These are phyloP conservation scores for Paratrypauchen microcephalus DNA, from an alignment of 2,797 vertebrate genomes.

Conservation along the genomic window DNA sequence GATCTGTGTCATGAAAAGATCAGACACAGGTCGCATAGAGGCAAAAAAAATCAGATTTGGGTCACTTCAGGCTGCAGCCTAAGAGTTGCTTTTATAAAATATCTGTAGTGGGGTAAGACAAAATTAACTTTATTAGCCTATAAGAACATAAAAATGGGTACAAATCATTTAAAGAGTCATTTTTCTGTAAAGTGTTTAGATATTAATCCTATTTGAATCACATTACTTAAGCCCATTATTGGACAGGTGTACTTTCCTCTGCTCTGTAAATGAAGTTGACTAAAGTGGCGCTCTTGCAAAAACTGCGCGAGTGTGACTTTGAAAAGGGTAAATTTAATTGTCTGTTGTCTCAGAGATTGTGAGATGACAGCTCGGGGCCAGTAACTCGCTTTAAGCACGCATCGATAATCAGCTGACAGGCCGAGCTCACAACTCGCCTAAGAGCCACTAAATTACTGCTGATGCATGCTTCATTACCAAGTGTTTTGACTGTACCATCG, in stretches of 20 bases:
- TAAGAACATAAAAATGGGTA: neutral
- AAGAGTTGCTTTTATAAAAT: no score
- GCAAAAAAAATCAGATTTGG: no score
- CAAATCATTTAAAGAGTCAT: neutral
- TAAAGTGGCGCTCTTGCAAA: slow-evolving; percentile 8
- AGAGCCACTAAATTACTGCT: slow-evolving; percentile 25
- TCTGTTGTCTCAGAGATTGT: slow-evolving; percentile 30
- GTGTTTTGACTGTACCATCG: slow-evolving; percentile 27
- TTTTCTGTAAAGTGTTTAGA: neutral
- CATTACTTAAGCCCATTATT: neutral
- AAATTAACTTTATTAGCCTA: no score
- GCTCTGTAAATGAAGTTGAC: slow-evolving; percentile 5
- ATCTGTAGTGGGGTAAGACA: no score
- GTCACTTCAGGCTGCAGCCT: no score
- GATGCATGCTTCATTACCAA: slow-evolving; percentile 37
- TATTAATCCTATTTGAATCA: neutral
- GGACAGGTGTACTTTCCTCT: neutral
- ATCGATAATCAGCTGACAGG: slow-evolving; percentile 46
- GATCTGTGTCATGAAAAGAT: no score
- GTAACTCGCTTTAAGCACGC: slow-evolving; percentile 42
- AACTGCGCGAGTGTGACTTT: slow-evolving; percentile 34
- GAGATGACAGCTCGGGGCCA: slow-evolving; percentile 40
- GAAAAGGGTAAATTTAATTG: slow-evolving; percentile 44
- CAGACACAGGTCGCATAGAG: no score
- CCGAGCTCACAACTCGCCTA: slow-evolving; percentile 24